phyloP scores from a whole-genome alignment of 2,888 invertebrate species.

The Cheilosia grossa region DNA sequence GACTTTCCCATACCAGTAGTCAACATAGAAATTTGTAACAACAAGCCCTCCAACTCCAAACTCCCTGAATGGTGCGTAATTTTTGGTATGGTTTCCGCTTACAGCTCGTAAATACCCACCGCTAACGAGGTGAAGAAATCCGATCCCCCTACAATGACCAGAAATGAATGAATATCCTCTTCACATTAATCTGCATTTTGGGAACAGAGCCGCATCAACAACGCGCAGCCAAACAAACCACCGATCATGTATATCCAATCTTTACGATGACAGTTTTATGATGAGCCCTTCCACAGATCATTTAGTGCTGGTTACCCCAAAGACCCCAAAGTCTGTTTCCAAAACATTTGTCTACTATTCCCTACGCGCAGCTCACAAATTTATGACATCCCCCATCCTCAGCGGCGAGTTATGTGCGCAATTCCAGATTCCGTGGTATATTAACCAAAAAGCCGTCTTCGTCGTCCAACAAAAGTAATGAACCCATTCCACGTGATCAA shows the following conservation, averaged over 20 bases:
- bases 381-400: constrained; percentile 29
- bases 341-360: constrained; percentile 23
- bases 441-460: constrained; percentile 1
- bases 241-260: constrained; percentile 36
- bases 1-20: constrained; percentile 2
- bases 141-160: constrained; percentile 27
- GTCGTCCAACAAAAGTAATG: constrained; percentile 63
- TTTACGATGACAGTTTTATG: constrained; percentile 56
- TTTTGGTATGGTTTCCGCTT: constrained; percentile 3
- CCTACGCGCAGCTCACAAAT: constrained; percentile 18
- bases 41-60: neutral
- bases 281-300: constrained; percentile 25
- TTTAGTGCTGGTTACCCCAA: constrained; percentile 8
- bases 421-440: constrained; percentile 53
- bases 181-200: constrained; percentile 46
- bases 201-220: constrained; percentile 11
- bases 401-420: constrained; percentile 42
- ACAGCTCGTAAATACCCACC: constrained; percentile 18
- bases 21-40: neutral
- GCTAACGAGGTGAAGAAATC: constrained; percentile 47
- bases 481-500: constrained; percentile 68
- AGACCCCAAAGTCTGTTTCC: constrained; percentile 12
- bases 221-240: neutral
- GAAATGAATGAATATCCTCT: constrained; percentile 11
- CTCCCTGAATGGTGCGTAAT: constrained; percentile 24